These are phyloP conservation scores for Neofelis nebulosa DNA, from an alignment of 2,113 vertebrate genomes.

Conservation along the genomic window DNA sequence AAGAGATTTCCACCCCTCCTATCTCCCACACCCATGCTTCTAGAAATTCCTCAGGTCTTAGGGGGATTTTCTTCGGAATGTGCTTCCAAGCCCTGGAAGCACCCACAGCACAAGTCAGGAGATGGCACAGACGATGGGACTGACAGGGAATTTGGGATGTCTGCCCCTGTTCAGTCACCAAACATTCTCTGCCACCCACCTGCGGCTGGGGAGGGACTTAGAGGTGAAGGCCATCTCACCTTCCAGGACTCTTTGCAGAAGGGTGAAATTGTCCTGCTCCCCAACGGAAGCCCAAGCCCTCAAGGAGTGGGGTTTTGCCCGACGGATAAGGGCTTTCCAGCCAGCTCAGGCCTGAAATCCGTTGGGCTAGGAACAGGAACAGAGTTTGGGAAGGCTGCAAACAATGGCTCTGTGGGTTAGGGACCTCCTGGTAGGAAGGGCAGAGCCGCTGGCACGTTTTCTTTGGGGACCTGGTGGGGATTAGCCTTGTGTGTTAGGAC, in stretches of 20 bases:
- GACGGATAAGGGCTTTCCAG: background rate
- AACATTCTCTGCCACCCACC: background rate
- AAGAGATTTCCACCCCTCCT: background rate
- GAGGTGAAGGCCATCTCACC: background rate
- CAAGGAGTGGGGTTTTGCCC: background rate
- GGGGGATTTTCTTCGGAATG: background rate
- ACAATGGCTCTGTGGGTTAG: background rate
- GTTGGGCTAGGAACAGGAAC: background rate
- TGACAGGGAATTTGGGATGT: background rate
- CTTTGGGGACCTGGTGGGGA: background rate
- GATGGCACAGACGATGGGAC: background rate
- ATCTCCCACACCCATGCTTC: background rate
- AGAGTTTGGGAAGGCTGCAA: background rate
- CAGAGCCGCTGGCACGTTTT: background rate
- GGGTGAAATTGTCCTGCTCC: background rate
- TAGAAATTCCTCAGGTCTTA: slow-evolving; percentile 18
- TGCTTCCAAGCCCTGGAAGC: background rate
- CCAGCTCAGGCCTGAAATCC: background rate
- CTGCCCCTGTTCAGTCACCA: background rate
- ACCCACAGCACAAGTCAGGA: background rate
- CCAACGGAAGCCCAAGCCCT: background rate
- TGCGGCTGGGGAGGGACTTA: background rate
- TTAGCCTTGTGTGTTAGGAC: background rate
- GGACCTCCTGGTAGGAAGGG: background rate
- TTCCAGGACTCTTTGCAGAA: background rate